Percentiles rank a stretch among this genome's conserved stretches.
phyloP scores from a whole-genome alignment of 2,888 invertebrate species.

The Nomada fucata region DNA sequence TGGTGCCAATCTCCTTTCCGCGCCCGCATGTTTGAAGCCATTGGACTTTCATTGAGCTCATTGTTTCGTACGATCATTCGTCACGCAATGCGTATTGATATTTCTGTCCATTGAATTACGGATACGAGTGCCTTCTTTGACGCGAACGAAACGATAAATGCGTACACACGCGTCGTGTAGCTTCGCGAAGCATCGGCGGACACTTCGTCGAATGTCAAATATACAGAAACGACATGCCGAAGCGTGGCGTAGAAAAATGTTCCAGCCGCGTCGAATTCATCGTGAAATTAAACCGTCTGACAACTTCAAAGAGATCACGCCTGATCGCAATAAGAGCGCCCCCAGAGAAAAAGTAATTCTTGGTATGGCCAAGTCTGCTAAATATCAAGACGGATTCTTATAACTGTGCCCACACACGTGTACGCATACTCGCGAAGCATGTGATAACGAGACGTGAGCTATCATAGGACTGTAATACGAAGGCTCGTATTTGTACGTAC shows the following conservation, averaged over 20 bases:
- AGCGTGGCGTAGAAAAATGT: neutral
- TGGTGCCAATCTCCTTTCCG: neutral
- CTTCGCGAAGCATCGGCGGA: neutral
- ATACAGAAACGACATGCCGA: neutral
- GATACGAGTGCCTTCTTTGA: neutral
- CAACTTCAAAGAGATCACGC: conserved; percentile 8
- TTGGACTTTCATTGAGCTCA: conserved; percentile 6
- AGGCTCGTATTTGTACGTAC: conserved; percentile 1
- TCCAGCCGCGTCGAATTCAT: conserved; percentile 13
- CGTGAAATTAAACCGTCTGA: conserved; percentile 32
- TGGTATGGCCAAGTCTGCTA: conserved; percentile 4
- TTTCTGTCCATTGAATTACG: neutral
- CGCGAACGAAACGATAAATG: neutral
- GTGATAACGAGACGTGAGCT: conserved; percentile 58
- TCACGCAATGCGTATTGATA: neutral
- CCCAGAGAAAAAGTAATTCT: conserved; percentile 27
- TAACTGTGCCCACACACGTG: conserved; percentile 9
- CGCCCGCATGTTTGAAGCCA: conserved; percentile 9
- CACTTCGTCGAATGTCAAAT: neutral
- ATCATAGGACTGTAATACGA: conserved; percentile 40
- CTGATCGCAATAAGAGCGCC: neutral
- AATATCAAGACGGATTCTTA: conserved; percentile 13
- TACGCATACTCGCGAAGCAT: conserved; percentile 23
- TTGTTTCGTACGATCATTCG: neutral
- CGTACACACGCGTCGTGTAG: neutral